Evolutionary conservation across 37 sponge, comb jelly and placozoan species (phyloP).

Genomic region (Eunapius fragilis): DNA sequence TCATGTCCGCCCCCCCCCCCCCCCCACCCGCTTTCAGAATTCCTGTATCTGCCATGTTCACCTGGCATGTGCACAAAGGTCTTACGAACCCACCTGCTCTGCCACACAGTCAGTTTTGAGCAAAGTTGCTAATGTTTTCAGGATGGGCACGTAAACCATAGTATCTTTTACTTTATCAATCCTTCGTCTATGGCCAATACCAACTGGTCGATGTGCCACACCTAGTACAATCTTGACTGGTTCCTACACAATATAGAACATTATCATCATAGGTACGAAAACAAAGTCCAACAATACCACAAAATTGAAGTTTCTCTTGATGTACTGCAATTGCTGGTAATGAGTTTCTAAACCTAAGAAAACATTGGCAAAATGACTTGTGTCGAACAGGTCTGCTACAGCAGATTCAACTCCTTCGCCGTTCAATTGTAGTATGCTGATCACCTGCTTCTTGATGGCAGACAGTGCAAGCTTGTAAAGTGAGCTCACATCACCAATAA

Average conservation of each 20-base stretch:
- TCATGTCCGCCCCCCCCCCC: too few species aligned
- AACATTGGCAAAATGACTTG: background rate
- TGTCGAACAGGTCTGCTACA: background rate
- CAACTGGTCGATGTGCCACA: background rate
- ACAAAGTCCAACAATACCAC: constrained; percentile 10
- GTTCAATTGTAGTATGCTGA: background rate
- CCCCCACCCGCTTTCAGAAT: too few species aligned
- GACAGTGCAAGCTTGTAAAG: background rate
- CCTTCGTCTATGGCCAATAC: constrained; percentile 14
- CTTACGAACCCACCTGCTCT: constrained; percentile 20
- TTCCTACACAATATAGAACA: background rate
- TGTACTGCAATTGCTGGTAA: constrained; percentile 6
- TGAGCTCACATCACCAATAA: constrained; percentile 2
- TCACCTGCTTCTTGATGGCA: background rate
- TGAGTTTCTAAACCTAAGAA: constrained; percentile 25
- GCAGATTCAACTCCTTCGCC: constrained; percentile 5
- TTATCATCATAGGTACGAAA: background rate
- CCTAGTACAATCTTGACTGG: constrained; percentile 11
- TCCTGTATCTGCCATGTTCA: too few species aligned
- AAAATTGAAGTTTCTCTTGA: constrained; percentile 12
- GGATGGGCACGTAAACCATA: constrained; percentile 29
- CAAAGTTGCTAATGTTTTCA: constrained; percentile 8
- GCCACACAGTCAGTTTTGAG: constrained; percentile 20
- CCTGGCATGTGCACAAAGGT: background rate
- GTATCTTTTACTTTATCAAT: background rate